phyloP scores from a whole-genome alignment of 64 coral and sea anemone genomes.

The Astreopora myriophthalma region DNA sequence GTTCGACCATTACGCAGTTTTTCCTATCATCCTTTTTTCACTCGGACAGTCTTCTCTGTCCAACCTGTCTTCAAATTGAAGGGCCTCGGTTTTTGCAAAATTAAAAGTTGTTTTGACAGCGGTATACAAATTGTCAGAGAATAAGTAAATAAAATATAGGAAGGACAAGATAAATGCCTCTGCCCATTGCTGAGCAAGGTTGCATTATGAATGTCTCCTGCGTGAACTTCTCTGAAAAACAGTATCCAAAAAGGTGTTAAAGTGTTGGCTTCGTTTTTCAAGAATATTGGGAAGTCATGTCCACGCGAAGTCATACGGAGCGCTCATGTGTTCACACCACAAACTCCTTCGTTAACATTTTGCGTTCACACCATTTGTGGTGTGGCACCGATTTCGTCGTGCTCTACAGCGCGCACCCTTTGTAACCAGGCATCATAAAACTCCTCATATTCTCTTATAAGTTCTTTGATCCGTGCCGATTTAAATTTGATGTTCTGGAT shows the following conservation, averaged over 20 bases:
- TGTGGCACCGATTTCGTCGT: conserved; percentile 74
- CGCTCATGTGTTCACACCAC: no score
- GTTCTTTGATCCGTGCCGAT: conserved; percentile 78
- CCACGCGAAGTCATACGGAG: background rate
- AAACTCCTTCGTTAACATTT: background rate
- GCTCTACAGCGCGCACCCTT: conserved; percentile 70
- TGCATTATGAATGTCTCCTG: no score
- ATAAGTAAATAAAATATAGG: background rate
- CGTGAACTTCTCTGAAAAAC: background rate
- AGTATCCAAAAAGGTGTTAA: background rate
- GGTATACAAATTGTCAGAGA: background rate
- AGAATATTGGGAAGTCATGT: background rate
- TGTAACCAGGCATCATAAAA: conserved; percentile 85
- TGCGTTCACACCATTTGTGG: conserved; percentile 77
- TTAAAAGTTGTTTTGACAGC: background rate
- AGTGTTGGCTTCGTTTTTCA: background rate
- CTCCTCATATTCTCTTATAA: conserved; percentile 88
- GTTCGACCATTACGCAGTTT: no score
- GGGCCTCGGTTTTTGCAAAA: background rate
- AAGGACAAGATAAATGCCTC: background rate
- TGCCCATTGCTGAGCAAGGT: background rate
- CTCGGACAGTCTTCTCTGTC: no score
- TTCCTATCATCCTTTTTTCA: no score
- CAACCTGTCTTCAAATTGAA: no score
- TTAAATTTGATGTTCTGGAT: conserved; percentile 86